Evolutionary conservation across 1,140 invertebrate genomes (phyloP).

Genomic region (Drosophila arizonae): DNA sequence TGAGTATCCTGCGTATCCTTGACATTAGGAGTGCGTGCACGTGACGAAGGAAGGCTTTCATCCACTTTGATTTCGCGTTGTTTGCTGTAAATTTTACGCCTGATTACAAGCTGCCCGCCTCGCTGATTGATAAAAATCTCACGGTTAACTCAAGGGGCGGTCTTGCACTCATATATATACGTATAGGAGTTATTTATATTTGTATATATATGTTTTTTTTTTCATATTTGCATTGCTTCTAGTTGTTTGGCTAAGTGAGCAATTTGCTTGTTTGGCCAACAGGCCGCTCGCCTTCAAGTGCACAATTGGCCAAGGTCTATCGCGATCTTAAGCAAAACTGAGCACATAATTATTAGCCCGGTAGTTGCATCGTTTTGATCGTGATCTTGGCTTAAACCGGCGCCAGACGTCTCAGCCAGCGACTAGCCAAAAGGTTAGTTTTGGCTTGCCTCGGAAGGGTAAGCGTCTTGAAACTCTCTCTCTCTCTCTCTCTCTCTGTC

Average conservation of each 20-base stretch:
- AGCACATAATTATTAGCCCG: slow-evolving; percentile 59
- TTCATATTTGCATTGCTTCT: slow-evolving; percentile 27
- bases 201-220: slow-evolving; percentile 28
- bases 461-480: slow-evolving; percentile 22
- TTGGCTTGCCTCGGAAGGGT: slow-evolving; percentile 51
- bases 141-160: slow-evolving; percentile 44
- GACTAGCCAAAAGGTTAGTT: slow-evolving; percentile 1
- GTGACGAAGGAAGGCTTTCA: slow-evolving; percentile 61
- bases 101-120: slow-evolving; percentile 49
- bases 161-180: slow-evolving; percentile 10
- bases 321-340: slow-evolving; percentile 51
- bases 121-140: slow-evolving; percentile 77
- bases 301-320: slow-evolving; percentile 46
- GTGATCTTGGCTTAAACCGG: slow-evolving; percentile 61
- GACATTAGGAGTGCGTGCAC: slow-evolving; percentile 66
- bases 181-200: background rate
- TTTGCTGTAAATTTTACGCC: slow-evolving; percentile 74
- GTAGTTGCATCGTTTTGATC: slow-evolving; percentile 28
- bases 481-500: too few relatives aligned
- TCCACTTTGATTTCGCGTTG: slow-evolving; percentile 68
- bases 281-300: slow-evolving; percentile 40
- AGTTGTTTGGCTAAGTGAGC: slow-evolving; percentile 53
- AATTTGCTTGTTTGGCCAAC: slow-evolving; percentile 63
- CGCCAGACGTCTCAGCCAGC: slow-evolving; percentile 62
- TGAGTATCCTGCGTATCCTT: slow-evolving; percentile 46